A percentile compares a stretch with the other conserved stretches of the same genome.
These are phyloP conservation scores for Saimiri boliviensis DNA, from an alignment of 2,113 vertebrate species.

Conservation along the genomic window DNA sequence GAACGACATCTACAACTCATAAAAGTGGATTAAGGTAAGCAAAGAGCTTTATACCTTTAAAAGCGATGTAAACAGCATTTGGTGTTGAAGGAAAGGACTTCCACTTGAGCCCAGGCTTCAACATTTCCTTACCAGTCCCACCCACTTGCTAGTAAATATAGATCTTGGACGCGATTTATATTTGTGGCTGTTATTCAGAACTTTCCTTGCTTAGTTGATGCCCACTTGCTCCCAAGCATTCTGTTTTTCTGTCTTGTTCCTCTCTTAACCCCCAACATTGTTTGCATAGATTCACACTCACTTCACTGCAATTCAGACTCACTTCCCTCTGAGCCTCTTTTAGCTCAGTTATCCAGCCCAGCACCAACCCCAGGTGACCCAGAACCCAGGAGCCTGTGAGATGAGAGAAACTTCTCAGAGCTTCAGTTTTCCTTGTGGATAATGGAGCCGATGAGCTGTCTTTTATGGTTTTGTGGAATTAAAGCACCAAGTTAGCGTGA, in stretches of 20 bases:
- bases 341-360: not conserved
- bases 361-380: not conserved
- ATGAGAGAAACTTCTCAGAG: not conserved
- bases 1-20: not conserved
- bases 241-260: not conserved
- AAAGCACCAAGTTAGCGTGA: not conserved
- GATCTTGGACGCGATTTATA: not conserved
- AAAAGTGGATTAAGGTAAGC: conserved; percentile 7
- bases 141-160: not conserved
- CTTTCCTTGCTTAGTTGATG: not conserved
- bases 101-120: not conserved
- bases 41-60: not conserved
- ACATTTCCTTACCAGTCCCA: not conserved
- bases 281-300: not conserved
- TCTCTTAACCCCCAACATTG: not conserved
- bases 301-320: not conserved
- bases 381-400: not conserved
- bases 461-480: not conserved
- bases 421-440: not conserved
- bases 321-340: not conserved
- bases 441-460: not conserved
- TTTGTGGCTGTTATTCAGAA: not conserved
- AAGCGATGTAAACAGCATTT: not conserved
- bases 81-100: not conserved
- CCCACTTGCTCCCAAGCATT: not conserved